Evolutionary conservation across 2,113 vertebrate genomes (phyloP), one percentile per base, ranked within the genome.

Genomic region (Neodon shergylaensis): DNA sequence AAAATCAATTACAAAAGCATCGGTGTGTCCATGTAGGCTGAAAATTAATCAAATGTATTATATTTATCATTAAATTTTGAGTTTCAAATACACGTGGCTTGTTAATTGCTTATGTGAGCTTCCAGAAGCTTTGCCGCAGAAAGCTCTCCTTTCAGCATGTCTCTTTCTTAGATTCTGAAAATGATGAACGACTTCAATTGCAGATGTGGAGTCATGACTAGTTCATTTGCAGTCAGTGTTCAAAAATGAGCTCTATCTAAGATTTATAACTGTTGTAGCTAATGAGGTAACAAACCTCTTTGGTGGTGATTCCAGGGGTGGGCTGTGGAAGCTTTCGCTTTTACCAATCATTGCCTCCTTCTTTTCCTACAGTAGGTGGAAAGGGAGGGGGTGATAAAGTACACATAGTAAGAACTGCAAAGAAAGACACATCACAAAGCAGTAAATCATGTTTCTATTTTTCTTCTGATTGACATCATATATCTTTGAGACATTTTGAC

Each of bases 201-300:
- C 39, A 44, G 54, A 73, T 52, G 14, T 87, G 47, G 65, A 66
- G 14, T 91, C 24, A 77, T 93, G 22, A 63, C 7, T 42, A 21
- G 22, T 8, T 49, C 4, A 74, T 68, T n/a, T 65, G 5, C 58
- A 78, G 74, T 96, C 76, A 78, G 9, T 66, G 26, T 79, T 88
- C 73, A 89, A 91, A 82, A 94, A 96, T 72, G 49, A 90, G 92
- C 16, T 95, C 88, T 89, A 58, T 70, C 44, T 83, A 39, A 93
- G 63, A 13, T 79, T 91, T 39, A 86, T 90, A 96, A 94, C 96
- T 96, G 87, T 96, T 90, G 54, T 22, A 33, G 24, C 61, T 5
- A 94, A 95, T 97, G 93, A 96, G 49, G 94, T 97, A 97, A 98
- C 95, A 98, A 97, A 17, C 94, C 82, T 96, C 97, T 97, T 97